These are phyloP conservation scores for Camelus dromedarius DNA, from an alignment of 2,113 vertebrate species.

Conservation along the genomic window DNA sequence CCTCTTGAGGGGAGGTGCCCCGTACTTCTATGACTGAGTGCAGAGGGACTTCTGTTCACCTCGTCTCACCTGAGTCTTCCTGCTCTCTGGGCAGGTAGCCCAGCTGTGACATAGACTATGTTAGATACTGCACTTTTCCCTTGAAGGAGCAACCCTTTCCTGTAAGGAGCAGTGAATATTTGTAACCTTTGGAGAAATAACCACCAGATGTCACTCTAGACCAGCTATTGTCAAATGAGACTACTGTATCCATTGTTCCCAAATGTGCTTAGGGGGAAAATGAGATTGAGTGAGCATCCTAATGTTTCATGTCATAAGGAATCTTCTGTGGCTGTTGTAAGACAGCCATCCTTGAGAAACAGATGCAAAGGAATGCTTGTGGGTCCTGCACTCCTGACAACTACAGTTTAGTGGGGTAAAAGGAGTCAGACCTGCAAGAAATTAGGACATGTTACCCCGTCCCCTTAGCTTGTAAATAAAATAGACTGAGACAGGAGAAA, in stretches of 20 bases:
- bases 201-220: slow-evolving; percentile 87
- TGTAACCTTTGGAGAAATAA: not conserved
- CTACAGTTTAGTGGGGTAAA: not conserved
- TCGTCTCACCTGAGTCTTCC: not conserved
- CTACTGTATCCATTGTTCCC: not conserved
- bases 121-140: not conserved
- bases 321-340: not conserved
- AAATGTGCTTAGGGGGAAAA: not conserved
- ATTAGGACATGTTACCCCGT: not conserved
- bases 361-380: not conserved
- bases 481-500: not conserved
- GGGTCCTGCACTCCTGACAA: no score
- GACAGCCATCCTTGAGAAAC: not conserved
- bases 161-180: not conserved
- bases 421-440: not conserved
- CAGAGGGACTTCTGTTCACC: not conserved
- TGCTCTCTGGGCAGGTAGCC: not conserved
- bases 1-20: not conserved
- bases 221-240: slow-evolving; percentile 62
- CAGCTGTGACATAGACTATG: not conserved
- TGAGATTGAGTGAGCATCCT: not conserved
- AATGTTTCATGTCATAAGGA: not conserved
- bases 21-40: not conserved
- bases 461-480: not conserved
- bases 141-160: not conserved